Base-by-base conservation (phyloP, 2,113 vertebrate genomes). In the Chionodraco myersi region DNA sequence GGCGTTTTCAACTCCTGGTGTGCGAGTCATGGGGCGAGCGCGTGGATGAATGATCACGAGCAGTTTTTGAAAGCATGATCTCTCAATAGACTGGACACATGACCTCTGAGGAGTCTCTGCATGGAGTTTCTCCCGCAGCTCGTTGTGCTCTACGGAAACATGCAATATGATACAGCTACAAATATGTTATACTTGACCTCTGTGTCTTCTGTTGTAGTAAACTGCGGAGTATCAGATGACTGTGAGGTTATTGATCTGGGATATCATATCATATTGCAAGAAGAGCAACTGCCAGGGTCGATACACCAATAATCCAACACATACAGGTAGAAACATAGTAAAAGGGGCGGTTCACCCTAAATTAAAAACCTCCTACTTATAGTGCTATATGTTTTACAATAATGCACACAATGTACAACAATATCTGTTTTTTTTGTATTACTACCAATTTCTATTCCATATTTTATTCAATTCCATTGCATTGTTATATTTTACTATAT, bases 31-130 rank as follows among this genome's bases (percentile, higher is more conserved):
- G 87, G 11, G 93, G 61, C 41, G 48, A 62, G 77, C 53, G 21
- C 49, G 26, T 65, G 80, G 57, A 64, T n/a, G 66, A 61, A 77
- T 80, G 84, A 71, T 77, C 65, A 44, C 80, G 68, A 67, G 64
- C 58, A 71, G 61, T 88, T 85, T 82, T 48, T 79, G 66, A 84
- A 57, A 88, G 61, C 88, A 80, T 68, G 73, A 85, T 86, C 79
- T 86, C 83, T 90, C 81, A 79, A 88, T 92, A 48, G 34, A 15
- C 62, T 34, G 49, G 84, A 83, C 88, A 87, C 85, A 76, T 85
- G 89, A 89, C 88, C 82, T 71, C 58, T 48, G 79, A 68, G 75
- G 77, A 77, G 66, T 54, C n/a, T 60, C 65, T 70, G 82, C 8
- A 75, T 90, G 26, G 15, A n/a, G 63, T 91, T 91, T 66, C 75